Evolutionary conservation across 1,140 invertebrate genomes (phyloP).

Genomic region (Conus ventricosus): DNA sequence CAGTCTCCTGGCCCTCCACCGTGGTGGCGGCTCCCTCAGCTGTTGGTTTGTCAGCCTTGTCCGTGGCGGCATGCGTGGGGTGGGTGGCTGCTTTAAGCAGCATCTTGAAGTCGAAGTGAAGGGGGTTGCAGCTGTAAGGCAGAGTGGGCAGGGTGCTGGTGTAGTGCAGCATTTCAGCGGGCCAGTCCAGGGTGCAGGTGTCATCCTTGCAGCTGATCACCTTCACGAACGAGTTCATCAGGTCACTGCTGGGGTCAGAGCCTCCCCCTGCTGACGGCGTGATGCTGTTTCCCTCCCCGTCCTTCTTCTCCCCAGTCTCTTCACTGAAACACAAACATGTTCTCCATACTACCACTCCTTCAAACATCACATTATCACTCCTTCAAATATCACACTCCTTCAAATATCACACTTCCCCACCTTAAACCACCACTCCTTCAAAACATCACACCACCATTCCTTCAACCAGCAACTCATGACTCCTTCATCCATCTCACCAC

Average conservation of each 20-base stretch:
- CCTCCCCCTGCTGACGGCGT: neutral
- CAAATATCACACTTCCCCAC: too few species aligned
- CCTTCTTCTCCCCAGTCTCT: neutral
- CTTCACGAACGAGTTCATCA: slow-evolving; percentile 54
- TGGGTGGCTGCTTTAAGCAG: slow-evolving; percentile 25
- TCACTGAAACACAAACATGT: neutral
- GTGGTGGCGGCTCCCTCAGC: neutral
- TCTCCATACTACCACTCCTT: too few species aligned
- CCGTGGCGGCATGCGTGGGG: neutral
- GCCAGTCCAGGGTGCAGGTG: slow-evolving; percentile 62
- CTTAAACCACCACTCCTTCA: too few species aligned
- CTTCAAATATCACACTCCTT: too few species aligned
- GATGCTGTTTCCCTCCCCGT: neutral
- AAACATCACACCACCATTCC: too few species aligned
- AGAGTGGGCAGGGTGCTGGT: slow-evolving; percentile 56
- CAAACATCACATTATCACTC: too few species aligned
- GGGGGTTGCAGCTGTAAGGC: slow-evolving; percentile 64
- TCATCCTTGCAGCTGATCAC: slow-evolving; percentile 60
- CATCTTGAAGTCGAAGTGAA: slow-evolving; percentile 64
- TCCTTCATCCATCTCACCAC: too few species aligned
- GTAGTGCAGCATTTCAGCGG: slow-evolving; percentile 62
- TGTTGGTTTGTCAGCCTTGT: neutral
- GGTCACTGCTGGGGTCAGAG: neutral
- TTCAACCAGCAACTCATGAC: too few species aligned
- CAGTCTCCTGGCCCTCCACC: slow-evolving; percentile 6